Evolutionary conservation across 2,888 invertebrate species (phyloP).

Genomic region (Drepanosiphum platanoidis): DNA sequence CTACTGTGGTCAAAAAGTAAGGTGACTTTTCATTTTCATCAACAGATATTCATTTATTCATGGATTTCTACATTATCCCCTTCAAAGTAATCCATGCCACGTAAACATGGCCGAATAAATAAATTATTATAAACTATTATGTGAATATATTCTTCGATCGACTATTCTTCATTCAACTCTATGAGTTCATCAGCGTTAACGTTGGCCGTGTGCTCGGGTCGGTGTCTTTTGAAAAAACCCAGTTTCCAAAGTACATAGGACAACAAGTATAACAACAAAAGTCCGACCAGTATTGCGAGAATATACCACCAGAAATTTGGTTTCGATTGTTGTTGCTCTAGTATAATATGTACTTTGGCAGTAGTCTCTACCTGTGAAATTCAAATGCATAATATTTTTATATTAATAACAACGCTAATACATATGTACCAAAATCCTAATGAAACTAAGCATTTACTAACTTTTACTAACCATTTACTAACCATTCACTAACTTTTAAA

Average conservation of each 20-base stretch:
- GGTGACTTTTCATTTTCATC: too few relatives aligned
- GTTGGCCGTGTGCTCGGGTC: slow-evolving; percentile 84
- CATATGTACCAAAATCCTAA: too few relatives aligned
- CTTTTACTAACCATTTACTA: too few relatives aligned
- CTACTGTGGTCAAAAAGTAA: too few relatives aligned
- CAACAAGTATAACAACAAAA: slow-evolving; percentile 82
- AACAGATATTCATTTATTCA: too few relatives aligned
- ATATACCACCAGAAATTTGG: slow-evolving; percentile 90
- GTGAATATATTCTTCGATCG: not conserved
- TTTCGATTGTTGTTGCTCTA: slow-evolving; percentile 79
- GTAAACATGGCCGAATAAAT: not conserved
- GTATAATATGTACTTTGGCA: slow-evolving; percentile 84
- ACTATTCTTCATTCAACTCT: slow-evolving; percentile 72
- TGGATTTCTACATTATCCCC: too few relatives aligned
- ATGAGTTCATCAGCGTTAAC: slow-evolving; percentile 81
- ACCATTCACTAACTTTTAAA: too few relatives aligned
- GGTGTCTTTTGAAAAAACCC: slow-evolving; percentile 87
- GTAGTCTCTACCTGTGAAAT: slow-evolving; percentile 78
- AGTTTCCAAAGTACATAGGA: slow-evolving; percentile 86
- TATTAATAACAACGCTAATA: not conserved
- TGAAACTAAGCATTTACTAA: too few relatives aligned
- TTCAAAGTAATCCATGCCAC: too few relatives aligned
- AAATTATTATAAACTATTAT: not conserved
- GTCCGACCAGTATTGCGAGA: slow-evolving; percentile 83
- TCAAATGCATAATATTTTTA: too few relatives aligned